These are phyloP conservation scores for Sceloporus undulatus DNA, from an alignment of 2,113 vertebrate genomes.

Conservation along the genomic window DNA sequence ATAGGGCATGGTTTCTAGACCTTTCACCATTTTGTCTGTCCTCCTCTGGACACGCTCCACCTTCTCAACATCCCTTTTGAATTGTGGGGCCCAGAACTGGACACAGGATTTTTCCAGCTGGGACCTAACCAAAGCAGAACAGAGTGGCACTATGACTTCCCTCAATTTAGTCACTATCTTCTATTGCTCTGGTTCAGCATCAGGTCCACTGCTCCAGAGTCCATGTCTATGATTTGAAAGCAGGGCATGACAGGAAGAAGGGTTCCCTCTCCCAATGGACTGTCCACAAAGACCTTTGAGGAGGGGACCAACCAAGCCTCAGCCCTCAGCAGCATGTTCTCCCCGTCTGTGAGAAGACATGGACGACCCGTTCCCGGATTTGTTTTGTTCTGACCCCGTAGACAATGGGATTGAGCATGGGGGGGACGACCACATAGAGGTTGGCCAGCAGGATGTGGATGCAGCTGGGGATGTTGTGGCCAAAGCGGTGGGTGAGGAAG, in stretches of 20 bases:
- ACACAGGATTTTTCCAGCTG: too few relatives aligned
- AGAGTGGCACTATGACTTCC: background rate
- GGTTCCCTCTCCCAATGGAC: background rate
- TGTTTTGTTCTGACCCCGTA: constrained; percentile 72
- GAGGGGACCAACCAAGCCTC: rapidly evolving
- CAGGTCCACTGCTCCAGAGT: too few relatives aligned
- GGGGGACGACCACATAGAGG: constrained; percentile 63
- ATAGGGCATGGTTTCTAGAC: too few relatives aligned
- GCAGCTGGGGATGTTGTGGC: constrained; percentile 38
- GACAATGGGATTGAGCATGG: constrained; percentile 75
- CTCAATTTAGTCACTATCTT: too few relatives aligned
- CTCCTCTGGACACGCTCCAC: too few relatives aligned
- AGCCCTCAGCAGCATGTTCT: rapidly evolving
- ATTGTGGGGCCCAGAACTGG: too few relatives aligned
- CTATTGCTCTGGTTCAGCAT: too few relatives aligned
- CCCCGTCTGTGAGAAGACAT: background rate
- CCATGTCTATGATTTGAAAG: too few relatives aligned
- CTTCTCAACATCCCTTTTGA: too few relatives aligned
- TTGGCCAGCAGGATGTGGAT: constrained; percentile 72
- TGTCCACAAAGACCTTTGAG: rapidly evolving
- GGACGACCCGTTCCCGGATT: constrained; percentile 45
- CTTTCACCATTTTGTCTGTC: too few relatives aligned
- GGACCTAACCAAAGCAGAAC: background rate
- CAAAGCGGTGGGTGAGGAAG: constrained; percentile 69
- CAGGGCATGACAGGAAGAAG: too few relatives aligned